Evolutionary conservation across 2,888 invertebrate species (phyloP).

Genomic region (Mongoloraphidia duomilia): DNA sequence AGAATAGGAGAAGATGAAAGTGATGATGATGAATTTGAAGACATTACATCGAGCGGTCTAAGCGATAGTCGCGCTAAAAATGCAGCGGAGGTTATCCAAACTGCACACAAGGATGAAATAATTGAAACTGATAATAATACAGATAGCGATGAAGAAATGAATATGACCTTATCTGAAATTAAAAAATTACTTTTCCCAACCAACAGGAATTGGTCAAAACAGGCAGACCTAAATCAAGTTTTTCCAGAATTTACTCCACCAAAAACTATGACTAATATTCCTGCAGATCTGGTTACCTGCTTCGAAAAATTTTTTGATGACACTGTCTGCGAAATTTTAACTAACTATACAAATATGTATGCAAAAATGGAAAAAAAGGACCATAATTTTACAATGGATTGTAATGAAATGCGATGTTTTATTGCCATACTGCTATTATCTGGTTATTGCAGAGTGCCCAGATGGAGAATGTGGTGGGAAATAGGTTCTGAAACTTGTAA

Average conservation of each 20-base stretch:
- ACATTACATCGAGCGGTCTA: too few relatives aligned
- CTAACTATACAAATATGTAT: background rate
- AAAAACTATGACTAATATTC: background rate
- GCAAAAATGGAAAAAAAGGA: constrained; percentile 1
- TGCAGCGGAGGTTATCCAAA: too few relatives aligned
- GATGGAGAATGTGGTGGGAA: constrained; percentile 2
- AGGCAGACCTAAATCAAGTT: background rate
- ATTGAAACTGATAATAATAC: background rate
- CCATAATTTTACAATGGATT: background rate
- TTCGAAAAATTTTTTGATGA: constrained; percentile 3
- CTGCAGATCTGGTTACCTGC: background rate
- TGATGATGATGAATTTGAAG: too few relatives aligned
- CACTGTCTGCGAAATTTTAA: background rate
- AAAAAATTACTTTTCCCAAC: background rate
- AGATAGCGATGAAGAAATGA: background rate
- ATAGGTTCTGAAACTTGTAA: background rate
- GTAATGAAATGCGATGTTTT: background rate
- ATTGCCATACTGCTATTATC: constrained; percentile 1
- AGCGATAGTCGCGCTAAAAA: too few relatives aligned
- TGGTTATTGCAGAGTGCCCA: constrained; percentile 1
- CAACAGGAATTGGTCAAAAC: constrained; percentile 1
- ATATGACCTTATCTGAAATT: background rate
- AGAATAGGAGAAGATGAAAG: too few relatives aligned
- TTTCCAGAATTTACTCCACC: background rate
- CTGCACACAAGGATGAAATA: background rate